A percentile compares a stretch with the other conserved stretches of the same genome.
phyloP scores from a whole-genome alignment of 2,797 vertebrate species.

The Ibycter americanus region DNA sequence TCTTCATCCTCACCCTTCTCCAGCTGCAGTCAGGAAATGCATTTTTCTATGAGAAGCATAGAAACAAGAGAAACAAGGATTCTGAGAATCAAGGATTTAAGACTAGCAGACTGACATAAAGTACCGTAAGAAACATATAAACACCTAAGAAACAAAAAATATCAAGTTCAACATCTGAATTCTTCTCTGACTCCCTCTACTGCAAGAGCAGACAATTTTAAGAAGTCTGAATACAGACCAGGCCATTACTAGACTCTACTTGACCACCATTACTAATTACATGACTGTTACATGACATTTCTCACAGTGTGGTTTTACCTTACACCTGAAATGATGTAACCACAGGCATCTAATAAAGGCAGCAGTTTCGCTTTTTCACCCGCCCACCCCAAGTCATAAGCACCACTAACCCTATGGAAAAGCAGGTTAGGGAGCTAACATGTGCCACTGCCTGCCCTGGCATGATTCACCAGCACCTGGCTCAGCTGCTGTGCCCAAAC shows the following conservation, averaged over 20 bases:
- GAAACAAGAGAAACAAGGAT: background rate
- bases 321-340: background rate
- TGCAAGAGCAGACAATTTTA: background rate
- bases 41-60: background rate
- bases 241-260: background rate
- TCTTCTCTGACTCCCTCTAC: background rate
- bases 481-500: background rate
- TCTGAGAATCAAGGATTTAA: background rate
- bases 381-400: background rate
- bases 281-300: background rate
- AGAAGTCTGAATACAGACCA: background rate
- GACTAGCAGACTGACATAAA: background rate
- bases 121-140: background rate
- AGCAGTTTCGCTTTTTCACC: background rate
- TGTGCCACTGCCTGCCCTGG: background rate
- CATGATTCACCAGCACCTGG: fast-evolving
- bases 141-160: background rate
- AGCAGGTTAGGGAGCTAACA: background rate
- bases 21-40: background rate
- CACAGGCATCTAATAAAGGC: background rate
- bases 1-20: background rate
- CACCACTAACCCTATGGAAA: background rate
- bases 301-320: background rate
- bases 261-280: background rate
- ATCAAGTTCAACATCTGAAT: background rate